Evolutionary conservation across 2,113 vertebrate genomes (phyloP).

Genomic region (Nibea coibor): DNA sequence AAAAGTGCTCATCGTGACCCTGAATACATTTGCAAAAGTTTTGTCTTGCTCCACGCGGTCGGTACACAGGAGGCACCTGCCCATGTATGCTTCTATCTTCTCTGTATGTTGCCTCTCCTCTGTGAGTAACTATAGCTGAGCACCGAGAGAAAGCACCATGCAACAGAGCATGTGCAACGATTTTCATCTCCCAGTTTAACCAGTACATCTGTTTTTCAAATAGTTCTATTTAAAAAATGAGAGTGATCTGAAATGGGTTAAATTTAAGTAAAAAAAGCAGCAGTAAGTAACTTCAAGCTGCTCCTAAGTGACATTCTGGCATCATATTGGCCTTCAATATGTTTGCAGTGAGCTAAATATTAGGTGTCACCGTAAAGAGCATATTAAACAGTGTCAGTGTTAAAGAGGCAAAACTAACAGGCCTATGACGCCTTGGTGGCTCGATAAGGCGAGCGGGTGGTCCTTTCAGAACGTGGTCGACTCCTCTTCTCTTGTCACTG

Average conservation of each 20-base stretch:
- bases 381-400: slow-evolving; percentile 49
- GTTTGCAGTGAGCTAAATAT: slow-evolving; percentile 22
- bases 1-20: slow-evolving; percentile 65
- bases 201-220: slow-evolving; percentile 12
- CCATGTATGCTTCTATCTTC: slow-evolving; percentile 1
- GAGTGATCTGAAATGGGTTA: slow-evolving; percentile 28
- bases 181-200: slow-evolving; percentile 37
- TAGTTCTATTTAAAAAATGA: slow-evolving; percentile 7
- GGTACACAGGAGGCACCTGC: slow-evolving; percentile 5
- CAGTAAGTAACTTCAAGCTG: slow-evolving; percentile 33
- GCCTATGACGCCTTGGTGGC: slow-evolving; percentile 56
- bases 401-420: slow-evolving; percentile 65
- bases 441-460: slow-evolving; percentile 70
- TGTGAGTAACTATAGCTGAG: slow-evolving; percentile 27
- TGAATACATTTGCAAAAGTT: slow-evolving; percentile 60
- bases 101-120: slow-evolving; percentile 1
- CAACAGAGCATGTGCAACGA: slow-evolving; percentile 45
- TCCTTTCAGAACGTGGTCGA: slow-evolving; percentile 60
- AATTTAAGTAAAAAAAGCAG: slow-evolving; percentile 41
- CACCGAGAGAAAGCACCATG: slow-evolving; percentile 39
- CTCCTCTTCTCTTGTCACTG: slow-evolving; percentile 59
- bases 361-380: slow-evolving; percentile 23
- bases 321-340: slow-evolving; percentile 39
- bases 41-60: slow-evolving; percentile 45
- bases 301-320: slow-evolving; percentile 1